phyloP scores from a whole-genome alignment of 1,140 invertebrate genomes.

The Caerostris darwini region DNA sequence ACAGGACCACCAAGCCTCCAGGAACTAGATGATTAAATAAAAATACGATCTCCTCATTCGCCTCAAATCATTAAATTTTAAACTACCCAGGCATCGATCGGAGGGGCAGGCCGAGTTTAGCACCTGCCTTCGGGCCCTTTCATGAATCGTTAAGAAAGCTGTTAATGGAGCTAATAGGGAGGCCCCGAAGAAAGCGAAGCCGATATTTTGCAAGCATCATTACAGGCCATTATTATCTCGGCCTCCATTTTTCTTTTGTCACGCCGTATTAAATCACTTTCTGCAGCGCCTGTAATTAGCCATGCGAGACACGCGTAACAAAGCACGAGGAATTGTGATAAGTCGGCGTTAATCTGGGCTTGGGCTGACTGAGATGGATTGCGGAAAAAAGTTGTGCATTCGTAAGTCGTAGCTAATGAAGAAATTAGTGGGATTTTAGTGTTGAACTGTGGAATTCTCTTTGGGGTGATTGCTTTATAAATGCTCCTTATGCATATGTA shows the following conservation, averaged over 20 bases:
- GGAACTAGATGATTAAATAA: neutral
- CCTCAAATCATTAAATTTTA: conserved; percentile 4
- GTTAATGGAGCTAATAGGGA: neutral
- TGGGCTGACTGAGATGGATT: neutral
- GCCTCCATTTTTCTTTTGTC: neutral
- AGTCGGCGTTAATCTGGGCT: neutral
- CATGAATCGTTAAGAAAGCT: conserved; percentile 26
- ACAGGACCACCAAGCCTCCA: too few relatives aligned
- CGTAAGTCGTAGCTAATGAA: too few relatives aligned
- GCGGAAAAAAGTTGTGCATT: too few relatives aligned
- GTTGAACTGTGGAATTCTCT: too few relatives aligned
- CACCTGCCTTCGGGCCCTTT: conserved; percentile 5
- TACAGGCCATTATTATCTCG: neutral
- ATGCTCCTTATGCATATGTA: too few relatives aligned
- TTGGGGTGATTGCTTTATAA: too few relatives aligned
- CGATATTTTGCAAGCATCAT: conserved; percentile 36
- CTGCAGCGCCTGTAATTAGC: neutral
- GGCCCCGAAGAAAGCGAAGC: neutral
- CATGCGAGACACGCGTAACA: neutral
- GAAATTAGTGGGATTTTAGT: too few relatives aligned
- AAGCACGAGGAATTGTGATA: neutral
- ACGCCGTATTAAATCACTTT: conserved; percentile 26
- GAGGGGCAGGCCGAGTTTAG: neutral
- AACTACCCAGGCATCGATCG: neutral
- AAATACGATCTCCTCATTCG: neutral